Evolutionary conservation across 2,888 invertebrate genomes (phyloP).

Genomic region (Acronicta psi): DNA sequence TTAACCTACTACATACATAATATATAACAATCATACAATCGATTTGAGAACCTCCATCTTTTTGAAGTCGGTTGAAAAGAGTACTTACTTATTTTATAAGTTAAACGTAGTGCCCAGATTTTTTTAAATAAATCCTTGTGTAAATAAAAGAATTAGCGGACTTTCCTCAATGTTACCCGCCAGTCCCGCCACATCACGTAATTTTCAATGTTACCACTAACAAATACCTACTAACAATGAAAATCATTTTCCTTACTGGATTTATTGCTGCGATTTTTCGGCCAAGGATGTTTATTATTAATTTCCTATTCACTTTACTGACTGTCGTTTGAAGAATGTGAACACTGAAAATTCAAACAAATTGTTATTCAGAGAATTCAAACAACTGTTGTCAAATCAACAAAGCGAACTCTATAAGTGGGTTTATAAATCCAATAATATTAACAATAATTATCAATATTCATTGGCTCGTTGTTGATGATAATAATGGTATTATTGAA

Average conservation of each 20-base stretch:
- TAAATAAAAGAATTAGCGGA: conserved; percentile 28
- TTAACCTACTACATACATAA: too few relatives aligned
- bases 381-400: too few relatives aligned
- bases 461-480: too few relatives aligned
- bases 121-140: conserved; percentile 30
- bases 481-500: too few relatives aligned
- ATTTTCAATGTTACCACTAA: conserved; percentile 44
- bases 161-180: conserved; percentile 44
- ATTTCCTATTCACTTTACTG: conserved; percentile 7
- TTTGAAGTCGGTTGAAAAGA: too few relatives aligned
- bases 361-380: too few relatives aligned
- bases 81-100: too few relatives aligned
- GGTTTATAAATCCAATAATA: too few relatives aligned
- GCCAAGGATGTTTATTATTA: conserved; percentile 35
- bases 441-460: too few relatives aligned
- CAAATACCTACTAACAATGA: conserved; percentile 38
- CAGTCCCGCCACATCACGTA: conserved; percentile 48
- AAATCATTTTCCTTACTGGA: conserved; percentile 45
- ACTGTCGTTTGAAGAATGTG: not conserved
- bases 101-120: not conserved
- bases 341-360: not conserved
- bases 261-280: conserved; percentile 22
- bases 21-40: too few relatives aligned
- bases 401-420: too few relatives aligned
- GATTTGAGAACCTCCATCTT: too few relatives aligned